A percentile compares a stretch with the other conserved stretches of the same genome.
Conservation (phyloP, 2,797 vertebrate species). For the Dipus sagitta region DNA sequence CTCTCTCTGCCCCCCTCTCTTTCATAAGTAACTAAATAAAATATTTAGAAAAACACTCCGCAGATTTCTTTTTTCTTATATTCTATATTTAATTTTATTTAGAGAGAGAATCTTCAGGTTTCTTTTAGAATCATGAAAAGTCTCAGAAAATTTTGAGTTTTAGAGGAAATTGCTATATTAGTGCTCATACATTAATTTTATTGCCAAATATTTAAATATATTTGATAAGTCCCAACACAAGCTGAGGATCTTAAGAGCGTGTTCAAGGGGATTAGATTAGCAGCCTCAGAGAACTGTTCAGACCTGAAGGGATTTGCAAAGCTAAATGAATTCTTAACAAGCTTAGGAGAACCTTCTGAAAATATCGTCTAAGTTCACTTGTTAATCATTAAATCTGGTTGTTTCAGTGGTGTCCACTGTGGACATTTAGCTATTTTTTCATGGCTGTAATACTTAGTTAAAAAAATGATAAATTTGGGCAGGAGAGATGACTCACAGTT, state of each 20-base stretch:
- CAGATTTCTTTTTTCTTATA: too few relatives aligned
- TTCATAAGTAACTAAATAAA: too few relatives aligned
- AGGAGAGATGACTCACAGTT: too few relatives aligned
- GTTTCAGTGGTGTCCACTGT: background rate
- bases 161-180: conserved; percentile 69
- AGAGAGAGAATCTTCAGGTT: background rate
- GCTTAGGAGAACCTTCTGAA: conserved; percentile 66
- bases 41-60: too few relatives aligned
- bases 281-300: conserved; percentile 64
- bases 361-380: conserved; percentile 67
- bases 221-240: conserved; percentile 70
- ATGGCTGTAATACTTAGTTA: background rate
- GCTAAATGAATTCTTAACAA: conserved; percentile 74
- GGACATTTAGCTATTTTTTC: conserved; percentile 52
- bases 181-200: conserved; percentile 81
- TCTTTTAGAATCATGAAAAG: conserved; percentile 66
- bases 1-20: too few relatives aligned
- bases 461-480: background rate
- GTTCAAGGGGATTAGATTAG: conserved; percentile 70
- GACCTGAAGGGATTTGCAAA: conserved; percentile 62
- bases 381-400: conserved; percentile 67
- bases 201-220: conserved; percentile 77
- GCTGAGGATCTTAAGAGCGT: conserved; percentile 70
- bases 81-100: too few relatives aligned
- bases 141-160: conserved; percentile 67